These are phyloP conservation scores for Platynereis dumerilii DNA, from an alignment of 2,888 invertebrate genomes.

Conservation along the genomic window DNA sequence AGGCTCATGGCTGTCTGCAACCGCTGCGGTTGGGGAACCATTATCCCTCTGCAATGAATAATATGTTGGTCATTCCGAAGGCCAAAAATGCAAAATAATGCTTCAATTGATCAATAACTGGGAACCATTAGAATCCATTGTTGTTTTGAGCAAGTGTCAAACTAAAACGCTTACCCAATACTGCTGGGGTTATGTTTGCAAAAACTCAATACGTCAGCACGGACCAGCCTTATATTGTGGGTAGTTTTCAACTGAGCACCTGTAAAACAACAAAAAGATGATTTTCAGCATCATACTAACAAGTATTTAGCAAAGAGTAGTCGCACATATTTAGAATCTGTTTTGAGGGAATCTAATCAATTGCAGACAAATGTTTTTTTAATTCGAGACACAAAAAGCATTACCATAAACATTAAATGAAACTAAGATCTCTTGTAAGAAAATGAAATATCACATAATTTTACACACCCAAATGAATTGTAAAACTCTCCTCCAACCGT, in stretches of 20 bases:
- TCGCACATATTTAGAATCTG: no score
- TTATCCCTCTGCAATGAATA: slow-evolving; percentile 26
- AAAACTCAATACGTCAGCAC: slow-evolving; percentile 83
- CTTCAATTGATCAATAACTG: no score
- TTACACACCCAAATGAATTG: slow-evolving; percentile 81
- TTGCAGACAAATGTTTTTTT: no score
- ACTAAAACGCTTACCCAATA: slow-evolving; percentile 48
- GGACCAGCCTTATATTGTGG: slow-evolving; percentile 92
- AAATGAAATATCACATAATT: slow-evolving; percentile 5
- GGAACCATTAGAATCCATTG: no score
- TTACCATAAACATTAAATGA: no score
- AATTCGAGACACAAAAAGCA: no score
- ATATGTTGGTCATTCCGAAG: no score
- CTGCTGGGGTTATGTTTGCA: slow-evolving; percentile 66
- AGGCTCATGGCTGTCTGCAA: slow-evolving; percentile 92
- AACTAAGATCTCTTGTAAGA: no score
- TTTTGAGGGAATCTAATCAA: no score
- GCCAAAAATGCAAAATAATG: no score
- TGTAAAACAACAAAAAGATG: slow-evolving; percentile 37
- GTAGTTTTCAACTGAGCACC: slow-evolving; percentile 97
- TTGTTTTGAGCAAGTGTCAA: background rate
- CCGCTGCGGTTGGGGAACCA: slow-evolving; percentile 72
- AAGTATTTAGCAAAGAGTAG: no score
- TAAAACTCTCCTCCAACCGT: slow-evolving; percentile 86
- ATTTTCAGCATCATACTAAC: no score